Base-by-base conservation (phyloP, 2,888 invertebrate species). In the Seira sanloemensis region DNA sequence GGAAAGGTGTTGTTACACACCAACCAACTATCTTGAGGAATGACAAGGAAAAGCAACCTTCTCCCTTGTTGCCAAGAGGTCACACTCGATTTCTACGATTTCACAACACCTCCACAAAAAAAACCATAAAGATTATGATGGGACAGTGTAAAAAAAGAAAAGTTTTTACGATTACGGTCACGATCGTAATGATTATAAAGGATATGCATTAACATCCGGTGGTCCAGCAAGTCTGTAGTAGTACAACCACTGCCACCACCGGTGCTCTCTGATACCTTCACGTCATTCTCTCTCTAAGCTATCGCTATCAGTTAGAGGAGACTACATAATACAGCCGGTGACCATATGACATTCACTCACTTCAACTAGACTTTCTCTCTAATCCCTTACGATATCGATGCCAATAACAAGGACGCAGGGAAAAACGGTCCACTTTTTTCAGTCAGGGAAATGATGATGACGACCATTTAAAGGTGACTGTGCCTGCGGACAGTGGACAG, bases 401-500 rank as follows among this genome's bases (percentile, higher is more conserved):
- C 65, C 62, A 26, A 65, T 65, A 65, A 74, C 74, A 58, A 58
- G 66, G 72, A 79, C 66, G 65, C 2, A 58, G n/a, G 58, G n/a
- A 37, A 12, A 37, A 37, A 58, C 37, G 37, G 12, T 12, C 37
- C 5, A 9, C 37, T 9, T 37, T 37, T 37, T 37, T 37, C n/a
- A n/a, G 37, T 12, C 37, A 37, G 37, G n/a, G n/a, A 58, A 24
- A 19, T 18, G 65, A 19, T 78, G 72, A 72, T 46, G 79, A 79
- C 72, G 66, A 73, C 79, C 79, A 79, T 24, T 68, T 54, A 68
- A 24, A 54, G 19, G 75, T n/a, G 66, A 16, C 18, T 75, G 75
- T 23, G 18, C 26, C 19, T 76, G 46, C 21, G 23, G 25, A 21
- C 58, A 58, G 58, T 58, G 58, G 58, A 58, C 58, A 58, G 58